Percentiles rank a stretch among this genome's conserved stretches.
These are phyloP conservation scores for Chrysocyon brachyurus DNA, from an alignment of 2,797 vertebrate species.

Conservation along the genomic window DNA sequence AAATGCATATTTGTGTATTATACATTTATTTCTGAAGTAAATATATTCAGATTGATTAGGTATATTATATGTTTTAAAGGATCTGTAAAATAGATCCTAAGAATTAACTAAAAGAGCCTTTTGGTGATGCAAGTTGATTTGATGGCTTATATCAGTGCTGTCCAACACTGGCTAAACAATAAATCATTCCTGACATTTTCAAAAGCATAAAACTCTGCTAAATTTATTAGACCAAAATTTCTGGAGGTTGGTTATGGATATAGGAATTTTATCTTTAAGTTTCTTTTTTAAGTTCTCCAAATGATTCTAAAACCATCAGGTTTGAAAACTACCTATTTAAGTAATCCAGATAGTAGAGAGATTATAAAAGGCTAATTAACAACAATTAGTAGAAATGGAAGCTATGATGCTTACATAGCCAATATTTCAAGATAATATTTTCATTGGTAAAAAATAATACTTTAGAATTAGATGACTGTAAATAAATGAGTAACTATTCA, in stretches of 20 bases:
- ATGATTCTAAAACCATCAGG: not conserved
- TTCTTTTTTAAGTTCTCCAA: not conserved
- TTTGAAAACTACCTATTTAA: not conserved
- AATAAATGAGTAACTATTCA: not conserved
- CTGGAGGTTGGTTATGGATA: not conserved
- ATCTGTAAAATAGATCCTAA: slow-evolving; percentile 19
- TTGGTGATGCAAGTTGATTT: not conserved
- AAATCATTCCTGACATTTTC: not conserved
- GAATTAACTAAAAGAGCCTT: not conserved
- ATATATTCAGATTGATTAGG: not conserved
- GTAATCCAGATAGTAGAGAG: not conserved
- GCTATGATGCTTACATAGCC: not conserved
- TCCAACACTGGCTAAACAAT: not conserved
- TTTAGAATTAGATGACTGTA: not conserved
- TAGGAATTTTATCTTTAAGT: not conserved
- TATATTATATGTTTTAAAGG: not conserved
- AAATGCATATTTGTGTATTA: not conserved
- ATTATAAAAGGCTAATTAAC: not conserved
- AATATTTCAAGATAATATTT: not conserved
- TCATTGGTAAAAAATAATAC: not conserved
- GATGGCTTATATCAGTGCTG: not conserved
- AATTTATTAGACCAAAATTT: not conserved
- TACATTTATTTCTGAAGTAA: not conserved
- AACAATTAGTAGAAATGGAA: not conserved
- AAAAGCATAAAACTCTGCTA: not conserved